Percentiles rank a stretch among this genome's conserved stretches.
These are phyloP conservation scores for Macrobrachium nipponense DNA, from an alignment of 1,140 invertebrate species.

Conservation along the genomic window DNA sequence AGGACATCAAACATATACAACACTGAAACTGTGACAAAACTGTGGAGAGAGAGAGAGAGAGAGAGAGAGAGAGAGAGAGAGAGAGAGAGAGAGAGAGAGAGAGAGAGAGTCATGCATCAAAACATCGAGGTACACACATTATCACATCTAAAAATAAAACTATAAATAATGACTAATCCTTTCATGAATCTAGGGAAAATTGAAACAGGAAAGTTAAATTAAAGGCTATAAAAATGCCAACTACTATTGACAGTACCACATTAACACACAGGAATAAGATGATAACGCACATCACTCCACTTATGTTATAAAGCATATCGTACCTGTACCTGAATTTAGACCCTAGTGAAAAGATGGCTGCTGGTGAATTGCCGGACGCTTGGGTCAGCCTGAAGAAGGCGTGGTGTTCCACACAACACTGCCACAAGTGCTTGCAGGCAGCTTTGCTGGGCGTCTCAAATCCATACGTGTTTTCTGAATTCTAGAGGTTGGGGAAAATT, in stretches of 20 bases:
- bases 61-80: background rate
- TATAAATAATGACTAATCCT: too few relatives aligned
- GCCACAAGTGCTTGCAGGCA: conserved; percentile 98
- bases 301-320: conserved; percentile 64
- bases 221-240: too few relatives aligned
- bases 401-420: conserved; percentile 98
- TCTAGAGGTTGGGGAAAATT: conserved; percentile 72
- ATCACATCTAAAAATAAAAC: too few relatives aligned
- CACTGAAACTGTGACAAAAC: too few relatives aligned
- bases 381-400: conserved; percentile 95
- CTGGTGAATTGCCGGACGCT: conserved; percentile 70
- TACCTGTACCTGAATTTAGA: conserved; percentile 80
- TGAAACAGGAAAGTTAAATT: too few relatives aligned
- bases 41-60: too few relatives aligned
- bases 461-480: conserved; percentile 94
- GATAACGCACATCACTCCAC: background rate
- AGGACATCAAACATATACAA: too few relatives aligned
- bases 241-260: too few relatives aligned
- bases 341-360: conserved; percentile 79
- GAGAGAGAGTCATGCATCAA: too few relatives aligned
- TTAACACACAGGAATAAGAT: too few relatives aligned
- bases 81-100: too few relatives aligned
- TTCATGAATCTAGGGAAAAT: too few relatives aligned
- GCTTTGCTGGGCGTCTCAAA: conserved; percentile 94
- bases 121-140: background rate